Percentiles rank a stretch among this genome's conserved stretches.
These are phyloP conservation scores for Dasypus novemcinctus DNA, from an alignment of 2,113 vertebrate genomes.

Conservation along the genomic window DNA sequence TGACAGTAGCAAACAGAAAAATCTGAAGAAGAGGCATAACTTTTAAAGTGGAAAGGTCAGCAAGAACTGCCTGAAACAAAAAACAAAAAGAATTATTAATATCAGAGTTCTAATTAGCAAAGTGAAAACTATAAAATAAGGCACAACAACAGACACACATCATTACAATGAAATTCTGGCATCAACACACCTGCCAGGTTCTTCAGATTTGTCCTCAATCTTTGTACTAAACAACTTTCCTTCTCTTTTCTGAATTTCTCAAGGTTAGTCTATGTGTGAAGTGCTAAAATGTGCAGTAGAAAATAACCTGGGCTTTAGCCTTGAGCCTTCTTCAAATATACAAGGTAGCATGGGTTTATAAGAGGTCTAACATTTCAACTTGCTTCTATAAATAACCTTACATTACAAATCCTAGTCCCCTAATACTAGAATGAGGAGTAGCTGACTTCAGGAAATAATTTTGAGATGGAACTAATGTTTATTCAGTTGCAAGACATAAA, in stretches of 20 bases:
- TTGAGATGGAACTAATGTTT: slow-evolving; percentile 52
- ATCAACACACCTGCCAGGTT: not conserved
- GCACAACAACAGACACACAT: not conserved
- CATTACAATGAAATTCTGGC: not conserved
- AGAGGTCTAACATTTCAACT: slow-evolving; percentile 92
- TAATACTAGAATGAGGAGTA: slow-evolving; percentile 85
- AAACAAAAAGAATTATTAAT: slow-evolving; percentile 66
- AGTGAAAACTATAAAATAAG: slow-evolving; percentile 49
- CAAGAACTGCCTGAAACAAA: slow-evolving; percentile 94
- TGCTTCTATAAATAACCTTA: slow-evolving; percentile 94
- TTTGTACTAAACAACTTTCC: not conserved
- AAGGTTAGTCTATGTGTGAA: slow-evolving; percentile 56
- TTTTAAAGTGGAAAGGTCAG: slow-evolving; percentile 98
- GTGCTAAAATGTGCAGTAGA: not conserved
- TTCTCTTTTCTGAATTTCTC: slow-evolving; percentile 27
- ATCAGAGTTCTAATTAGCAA: slow-evolving; percentile 30
- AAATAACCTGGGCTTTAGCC: slow-evolving; percentile 80
- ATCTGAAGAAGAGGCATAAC: slow-evolving; percentile 99
- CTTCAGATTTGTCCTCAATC: not conserved
- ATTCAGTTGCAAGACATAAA: slow-evolving; percentile 61
- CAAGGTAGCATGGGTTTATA: slow-evolving; percentile 87
- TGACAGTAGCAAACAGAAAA: slow-evolving; percentile 94
- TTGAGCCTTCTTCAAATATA: slow-evolving; percentile 89
- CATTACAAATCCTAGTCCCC: slow-evolving; percentile 91
- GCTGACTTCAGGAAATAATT: slow-evolving; percentile 74